Evolutionary conservation across 2,888 invertebrate genomes (phyloP).

Genomic region (Camptogramma bilineatum): DNA sequence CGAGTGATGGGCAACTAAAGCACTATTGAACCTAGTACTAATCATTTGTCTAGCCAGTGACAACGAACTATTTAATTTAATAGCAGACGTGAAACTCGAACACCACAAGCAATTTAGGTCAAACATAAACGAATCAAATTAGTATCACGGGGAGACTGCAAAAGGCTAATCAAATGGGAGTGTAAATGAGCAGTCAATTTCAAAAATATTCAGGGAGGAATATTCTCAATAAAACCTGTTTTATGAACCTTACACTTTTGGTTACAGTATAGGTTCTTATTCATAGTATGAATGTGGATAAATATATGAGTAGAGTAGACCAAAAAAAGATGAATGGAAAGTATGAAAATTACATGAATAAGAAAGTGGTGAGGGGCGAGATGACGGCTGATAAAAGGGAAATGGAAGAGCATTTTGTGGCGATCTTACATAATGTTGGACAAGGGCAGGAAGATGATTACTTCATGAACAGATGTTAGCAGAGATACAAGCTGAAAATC

Average conservation of each 20-base stretch:
- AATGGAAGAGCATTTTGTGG: too few species aligned
- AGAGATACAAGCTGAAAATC: too few species aligned
- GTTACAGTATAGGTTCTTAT: neutral
- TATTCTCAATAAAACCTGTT: neutral
- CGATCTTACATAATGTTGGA: too few species aligned
- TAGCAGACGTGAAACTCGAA: conserved; percentile 14
- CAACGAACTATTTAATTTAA: conserved; percentile 4
- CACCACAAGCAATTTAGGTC: conserved; percentile 13
- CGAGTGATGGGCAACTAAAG: neutral
- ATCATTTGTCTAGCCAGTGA: neutral
- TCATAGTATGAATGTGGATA: neutral
- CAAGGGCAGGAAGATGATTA: too few species aligned
- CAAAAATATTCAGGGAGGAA: neutral
- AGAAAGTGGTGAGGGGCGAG: too few species aligned
- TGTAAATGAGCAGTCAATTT: neutral
- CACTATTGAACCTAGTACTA: neutral
- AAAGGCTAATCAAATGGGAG: conserved; percentile 8
- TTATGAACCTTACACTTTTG: neutral
- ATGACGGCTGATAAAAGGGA: too few species aligned
- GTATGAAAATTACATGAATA: too few species aligned
- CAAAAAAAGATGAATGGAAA: too few species aligned
- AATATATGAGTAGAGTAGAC: neutral
- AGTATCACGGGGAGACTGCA: conserved; percentile 2
- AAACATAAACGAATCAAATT: conserved; percentile 15
- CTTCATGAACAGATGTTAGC: too few species aligned